phyloP scores from a whole-genome alignment of 2,797 vertebrate species.

The Muscicapa striata region DNA sequence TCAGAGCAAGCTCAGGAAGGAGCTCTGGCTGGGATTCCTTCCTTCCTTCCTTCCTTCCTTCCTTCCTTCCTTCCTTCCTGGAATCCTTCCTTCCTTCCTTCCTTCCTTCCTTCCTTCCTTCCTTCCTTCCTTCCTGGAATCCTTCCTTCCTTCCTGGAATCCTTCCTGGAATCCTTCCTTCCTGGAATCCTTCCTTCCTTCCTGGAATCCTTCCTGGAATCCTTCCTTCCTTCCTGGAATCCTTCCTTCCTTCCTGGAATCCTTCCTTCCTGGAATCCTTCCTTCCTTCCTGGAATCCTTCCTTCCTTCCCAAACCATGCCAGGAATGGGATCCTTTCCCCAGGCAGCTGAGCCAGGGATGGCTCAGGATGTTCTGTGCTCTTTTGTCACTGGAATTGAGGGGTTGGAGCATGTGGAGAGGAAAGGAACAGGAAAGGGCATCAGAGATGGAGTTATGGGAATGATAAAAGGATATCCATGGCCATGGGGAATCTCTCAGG shows the following conservation, averaged over 20 bases:
- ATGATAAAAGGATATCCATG: background rate
- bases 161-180: no score
- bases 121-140: no score
- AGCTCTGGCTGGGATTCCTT: background rate
- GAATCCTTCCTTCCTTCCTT: background rate
- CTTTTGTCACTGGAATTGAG: background rate
- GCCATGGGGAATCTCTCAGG: background rate
- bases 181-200: no score
- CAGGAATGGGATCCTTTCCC: background rate
- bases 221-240: background rate
- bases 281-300: no score
- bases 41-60: background rate
- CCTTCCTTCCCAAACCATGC: background rate
- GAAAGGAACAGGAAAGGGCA: background rate
- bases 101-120: no score
- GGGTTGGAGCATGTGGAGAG: background rate
- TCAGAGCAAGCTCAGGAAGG: background rate
- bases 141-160: no score
- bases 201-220: no score
- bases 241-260: no score
- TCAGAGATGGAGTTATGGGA: background rate
- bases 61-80: no score
- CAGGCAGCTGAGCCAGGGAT: background rate
- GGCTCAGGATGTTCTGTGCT: background rate
- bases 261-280: no score